Percentiles rank a stretch among this genome's conserved stretches.
Evolutionary conservation across 2,888 invertebrate genomes (phyloP).

Genomic region (Junonia oenone): DNA sequence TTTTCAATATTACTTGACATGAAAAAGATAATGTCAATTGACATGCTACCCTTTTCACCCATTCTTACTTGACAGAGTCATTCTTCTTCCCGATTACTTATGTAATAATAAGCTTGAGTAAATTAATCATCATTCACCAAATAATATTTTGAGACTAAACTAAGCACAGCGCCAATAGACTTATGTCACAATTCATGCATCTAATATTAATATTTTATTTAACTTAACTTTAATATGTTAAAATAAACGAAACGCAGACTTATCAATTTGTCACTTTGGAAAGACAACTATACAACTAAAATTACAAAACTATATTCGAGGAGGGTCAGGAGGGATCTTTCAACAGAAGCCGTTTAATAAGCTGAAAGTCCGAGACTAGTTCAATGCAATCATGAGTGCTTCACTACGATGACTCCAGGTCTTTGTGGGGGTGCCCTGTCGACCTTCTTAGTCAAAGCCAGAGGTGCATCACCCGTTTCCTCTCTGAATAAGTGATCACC

Average conservation of each 20-base stretch:
- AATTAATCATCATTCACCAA: slow-evolving; percentile 50
- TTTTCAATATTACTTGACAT: slow-evolving; percentile 10
- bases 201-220: slow-evolving; percentile 47
- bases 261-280: slow-evolving; percentile 76
- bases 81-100: slow-evolving; percentile 49
- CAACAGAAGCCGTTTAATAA: slow-evolving; percentile 47
- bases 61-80: slow-evolving; percentile 66
- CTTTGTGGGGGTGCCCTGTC: slow-evolving; percentile 82
- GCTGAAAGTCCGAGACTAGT: slow-evolving; percentile 44
- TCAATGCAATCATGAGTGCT: slow-evolving; percentile 86
- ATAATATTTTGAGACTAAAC: slow-evolving; percentile 71
- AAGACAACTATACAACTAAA: slow-evolving; percentile 70
- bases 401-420: slow-evolving; percentile 94
- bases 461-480: slow-evolving; percentile 80
- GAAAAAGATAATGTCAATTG: slow-evolving; percentile 57
- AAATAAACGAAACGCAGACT: slow-evolving; percentile 72
- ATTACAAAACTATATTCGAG: slow-evolving; percentile 73
- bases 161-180: slow-evolving; percentile 67
- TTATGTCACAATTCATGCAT: slow-evolving; percentile 53
- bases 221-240: slow-evolving; percentile 55
- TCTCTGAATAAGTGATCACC: slow-evolving; percentile 96
- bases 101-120: slow-evolving; percentile 46
- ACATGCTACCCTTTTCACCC: slow-evolving; percentile 48
- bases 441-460: slow-evolving; percentile 78
- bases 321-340: slow-evolving; percentile 60